These are phyloP conservation scores for Tamias sibiricus DNA, from an alignment of 2,113 vertebrate species.

Conservation along the genomic window DNA sequence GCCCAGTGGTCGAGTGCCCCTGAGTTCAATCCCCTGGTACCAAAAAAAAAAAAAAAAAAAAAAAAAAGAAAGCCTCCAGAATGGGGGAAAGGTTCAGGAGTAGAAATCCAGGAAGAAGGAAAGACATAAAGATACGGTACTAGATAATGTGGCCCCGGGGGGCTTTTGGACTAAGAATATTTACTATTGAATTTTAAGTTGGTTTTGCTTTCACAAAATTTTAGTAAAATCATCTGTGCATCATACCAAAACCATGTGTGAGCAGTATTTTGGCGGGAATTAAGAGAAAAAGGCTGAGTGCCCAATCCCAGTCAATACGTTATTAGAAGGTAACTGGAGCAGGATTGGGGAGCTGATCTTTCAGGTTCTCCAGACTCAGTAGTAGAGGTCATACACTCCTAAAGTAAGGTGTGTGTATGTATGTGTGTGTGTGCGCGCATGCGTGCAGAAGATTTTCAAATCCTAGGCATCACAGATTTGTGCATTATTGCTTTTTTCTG, in stretches of 20 bases:
- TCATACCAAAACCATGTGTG: neutral
- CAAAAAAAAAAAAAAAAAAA: too few species aligned
- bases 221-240: neutral
- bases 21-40: too few species aligned
- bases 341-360: neutral
- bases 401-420: neutral
- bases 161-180: neutral
- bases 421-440: neutral
- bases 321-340: neutral
- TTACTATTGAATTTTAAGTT: constrained; percentile 8
- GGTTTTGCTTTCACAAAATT: constrained; percentile 13
- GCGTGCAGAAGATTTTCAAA: neutral
- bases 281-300: neutral
- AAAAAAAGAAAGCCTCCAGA: neutral
- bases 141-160: neutral
- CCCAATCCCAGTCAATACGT: neutral
- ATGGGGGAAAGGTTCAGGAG: neutral
- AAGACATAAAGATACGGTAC: neutral
- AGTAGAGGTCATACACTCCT: too few species aligned
- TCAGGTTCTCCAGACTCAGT: neutral
- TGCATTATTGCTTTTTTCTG: neutral
- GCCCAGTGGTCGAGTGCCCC: too few species aligned
- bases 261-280: neutral
- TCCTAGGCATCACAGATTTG: neutral
- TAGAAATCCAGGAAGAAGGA: neutral